Percentiles rank a stretch among this genome's conserved stretches.
phyloP scores from a whole-genome alignment of 1,140 invertebrate genomes.

The Contarinia nasturtii region DNA sequence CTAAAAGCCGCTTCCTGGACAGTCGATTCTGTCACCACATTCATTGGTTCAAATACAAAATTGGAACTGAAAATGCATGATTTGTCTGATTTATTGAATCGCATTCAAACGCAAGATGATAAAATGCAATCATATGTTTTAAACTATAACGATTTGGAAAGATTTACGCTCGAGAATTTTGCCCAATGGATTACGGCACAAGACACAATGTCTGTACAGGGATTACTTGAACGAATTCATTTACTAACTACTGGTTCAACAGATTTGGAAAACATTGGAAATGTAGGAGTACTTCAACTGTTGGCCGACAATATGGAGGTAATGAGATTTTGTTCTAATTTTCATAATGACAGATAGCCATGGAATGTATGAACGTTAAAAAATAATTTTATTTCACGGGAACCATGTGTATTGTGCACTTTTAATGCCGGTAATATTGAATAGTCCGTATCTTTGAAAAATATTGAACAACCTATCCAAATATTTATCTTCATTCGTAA shows the following conservation, averaged over 20 bases:
- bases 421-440: too few species aligned
- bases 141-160: slow-evolving; percentile 31
- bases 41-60: slow-evolving; percentile 19
- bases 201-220: slow-evolving; percentile 34
- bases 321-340: not conserved
- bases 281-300: slow-evolving; percentile 25
- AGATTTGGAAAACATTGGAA: slow-evolving; percentile 6
- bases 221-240: slow-evolving; percentile 44
- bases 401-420: too few species aligned
- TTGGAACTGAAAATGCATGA: slow-evolving; percentile 34
- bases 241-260: slow-evolving; percentile 19
- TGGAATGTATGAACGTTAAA: too few species aligned
- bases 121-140: slow-evolving; percentile 33
- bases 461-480: too few species aligned
- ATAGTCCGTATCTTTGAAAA: too few species aligned
- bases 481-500: too few species aligned
- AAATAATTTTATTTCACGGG: too few species aligned
- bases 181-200: slow-evolving; percentile 43
- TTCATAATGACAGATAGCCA: not conserved
- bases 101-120: slow-evolving; percentile 32
- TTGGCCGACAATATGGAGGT: slow-evolving; percentile 25
- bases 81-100: slow-evolving; percentile 32
- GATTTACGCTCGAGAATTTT: slow-evolving; percentile 43
- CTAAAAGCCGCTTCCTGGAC: slow-evolving; percentile 16
- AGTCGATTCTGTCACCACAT: slow-evolving; percentile 16